phyloP scores from a whole-genome alignment of 2,113 vertebrate species.

The Plestiodon gilberti region DNA sequence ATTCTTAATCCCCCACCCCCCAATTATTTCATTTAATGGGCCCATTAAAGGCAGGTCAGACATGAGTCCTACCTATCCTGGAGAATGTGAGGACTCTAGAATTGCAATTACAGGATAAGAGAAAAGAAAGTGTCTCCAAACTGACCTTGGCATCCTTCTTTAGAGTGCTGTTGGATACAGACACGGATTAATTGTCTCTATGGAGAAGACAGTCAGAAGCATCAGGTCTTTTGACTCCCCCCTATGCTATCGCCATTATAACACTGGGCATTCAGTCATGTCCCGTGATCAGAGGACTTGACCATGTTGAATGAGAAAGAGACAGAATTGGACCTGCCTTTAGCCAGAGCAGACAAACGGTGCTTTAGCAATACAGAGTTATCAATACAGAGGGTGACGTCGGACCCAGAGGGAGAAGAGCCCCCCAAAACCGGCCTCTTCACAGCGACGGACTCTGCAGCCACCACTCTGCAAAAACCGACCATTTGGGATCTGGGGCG shows the following conservation, averaged over 20 bases:
- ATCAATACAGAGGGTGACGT: not conserved
- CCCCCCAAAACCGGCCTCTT: too few species aligned
- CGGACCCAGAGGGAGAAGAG: not conserved
- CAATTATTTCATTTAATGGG: not conserved
- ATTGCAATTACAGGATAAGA: conserved; percentile 49
- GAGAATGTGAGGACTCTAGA: conserved; percentile 43
- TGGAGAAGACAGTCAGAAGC: conserved; percentile 17
- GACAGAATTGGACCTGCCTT: not conserved
- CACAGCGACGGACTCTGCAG: too few species aligned
- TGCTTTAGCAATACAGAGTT: not conserved
- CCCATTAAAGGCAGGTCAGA: conserved; percentile 40
- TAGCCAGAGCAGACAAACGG: not conserved
- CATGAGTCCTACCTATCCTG: not conserved
- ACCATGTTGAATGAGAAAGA: not conserved
- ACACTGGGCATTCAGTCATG: not conserved
- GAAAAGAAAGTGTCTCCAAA: conserved; percentile 7
- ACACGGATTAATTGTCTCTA: conserved; percentile 27
- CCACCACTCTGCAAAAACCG: not conserved
- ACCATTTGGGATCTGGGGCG: not conserved
- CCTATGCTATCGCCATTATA: conserved; percentile 11
- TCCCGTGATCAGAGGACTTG: not conserved
- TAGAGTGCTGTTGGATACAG: conserved; percentile 27
- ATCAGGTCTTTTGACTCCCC: not conserved
- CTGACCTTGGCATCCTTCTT: conserved; percentile 29
- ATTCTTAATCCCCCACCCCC: not conserved